Conservation (phyloP, 2,797 vertebrate genomes). For the Fringilla coelebs region DNA sequence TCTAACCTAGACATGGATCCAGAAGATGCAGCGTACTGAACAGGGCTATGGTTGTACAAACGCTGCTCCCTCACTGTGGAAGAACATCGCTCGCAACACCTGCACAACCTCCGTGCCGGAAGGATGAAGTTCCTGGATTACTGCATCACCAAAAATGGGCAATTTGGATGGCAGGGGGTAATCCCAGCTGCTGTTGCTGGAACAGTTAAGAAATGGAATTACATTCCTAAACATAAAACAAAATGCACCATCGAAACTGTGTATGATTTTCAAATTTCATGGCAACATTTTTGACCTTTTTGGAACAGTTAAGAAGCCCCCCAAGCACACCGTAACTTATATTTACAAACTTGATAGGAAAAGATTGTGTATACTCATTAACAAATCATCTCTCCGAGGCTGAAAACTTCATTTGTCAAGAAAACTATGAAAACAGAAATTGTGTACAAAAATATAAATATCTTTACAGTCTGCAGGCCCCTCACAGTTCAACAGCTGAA, state of each 20-base stretch:
- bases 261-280: constrained; percentile 33
- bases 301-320: constrained; percentile 70
- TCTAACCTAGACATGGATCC: not conserved
- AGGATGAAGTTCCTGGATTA: constrained; percentile 36
- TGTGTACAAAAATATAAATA: constrained; percentile 83
- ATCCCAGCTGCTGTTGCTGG: constrained; percentile 31
- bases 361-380: constrained; percentile 74
- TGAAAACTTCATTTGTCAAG: constrained; percentile 76
- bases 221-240: constrained; percentile 64
- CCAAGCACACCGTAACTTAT: constrained; percentile 67
- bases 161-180: not conserved
- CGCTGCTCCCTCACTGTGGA: not conserved
- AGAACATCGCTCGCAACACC: not conserved
- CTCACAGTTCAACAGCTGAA: constrained; percentile 58
- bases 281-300: constrained; percentile 47
- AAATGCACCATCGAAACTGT: constrained; percentile 43
- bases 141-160: constrained; percentile 28
- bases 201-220: constrained; percentile 20
- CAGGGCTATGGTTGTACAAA: not conserved
- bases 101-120: constrained; percentile 15
- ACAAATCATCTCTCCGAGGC: constrained; percentile 73
- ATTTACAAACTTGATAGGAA: constrained; percentile 77
- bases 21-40: not conserved
- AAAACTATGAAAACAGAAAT: constrained; percentile 78
- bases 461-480: constrained; percentile 76